phyloP scores from a whole-genome alignment of 2,888 invertebrate species.

The Callimorpha dominula region DNA sequence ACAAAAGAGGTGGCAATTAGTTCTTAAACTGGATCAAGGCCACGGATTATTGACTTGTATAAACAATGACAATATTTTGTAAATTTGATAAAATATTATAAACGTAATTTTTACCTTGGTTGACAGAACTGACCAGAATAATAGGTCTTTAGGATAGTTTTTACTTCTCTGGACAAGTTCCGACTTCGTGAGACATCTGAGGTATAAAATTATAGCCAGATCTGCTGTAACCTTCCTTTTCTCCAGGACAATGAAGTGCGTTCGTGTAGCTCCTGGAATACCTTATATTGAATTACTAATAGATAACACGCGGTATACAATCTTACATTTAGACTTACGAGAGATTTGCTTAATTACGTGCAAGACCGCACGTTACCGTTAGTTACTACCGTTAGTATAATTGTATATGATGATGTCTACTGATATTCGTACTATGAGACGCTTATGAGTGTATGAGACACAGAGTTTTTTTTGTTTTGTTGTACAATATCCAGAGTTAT shows the following conservation, averaged over 20 bases:
- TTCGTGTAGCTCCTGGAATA: not conserved
- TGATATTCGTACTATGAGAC: no score
- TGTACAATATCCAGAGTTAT: no score
- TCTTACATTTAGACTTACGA: not conserved
- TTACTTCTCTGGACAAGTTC: not conserved
- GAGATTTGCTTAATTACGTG: not conserved
- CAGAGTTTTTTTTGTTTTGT: no score
- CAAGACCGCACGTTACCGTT: no score
- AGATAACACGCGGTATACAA: not conserved
- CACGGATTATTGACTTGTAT: not conserved
- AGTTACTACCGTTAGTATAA: no score
- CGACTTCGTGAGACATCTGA: not conserved
- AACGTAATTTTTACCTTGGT: not conserved
- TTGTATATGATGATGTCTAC: not conserved
- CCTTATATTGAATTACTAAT: not conserved
- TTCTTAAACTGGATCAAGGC: not conserved
- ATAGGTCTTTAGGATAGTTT: not conserved
- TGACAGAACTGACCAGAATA: not conserved
- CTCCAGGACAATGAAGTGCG: not conserved
- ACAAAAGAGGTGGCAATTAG: not conserved
- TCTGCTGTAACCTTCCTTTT: not conserved
- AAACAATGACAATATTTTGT: not conserved
- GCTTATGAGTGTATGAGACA: no score
- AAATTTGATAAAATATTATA: no score
- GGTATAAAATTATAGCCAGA: not conserved